Evolutionary conservation across 2,113 vertebrate genomes (phyloP).

Genomic region (Boleophthalmus pectinirostris): DNA sequence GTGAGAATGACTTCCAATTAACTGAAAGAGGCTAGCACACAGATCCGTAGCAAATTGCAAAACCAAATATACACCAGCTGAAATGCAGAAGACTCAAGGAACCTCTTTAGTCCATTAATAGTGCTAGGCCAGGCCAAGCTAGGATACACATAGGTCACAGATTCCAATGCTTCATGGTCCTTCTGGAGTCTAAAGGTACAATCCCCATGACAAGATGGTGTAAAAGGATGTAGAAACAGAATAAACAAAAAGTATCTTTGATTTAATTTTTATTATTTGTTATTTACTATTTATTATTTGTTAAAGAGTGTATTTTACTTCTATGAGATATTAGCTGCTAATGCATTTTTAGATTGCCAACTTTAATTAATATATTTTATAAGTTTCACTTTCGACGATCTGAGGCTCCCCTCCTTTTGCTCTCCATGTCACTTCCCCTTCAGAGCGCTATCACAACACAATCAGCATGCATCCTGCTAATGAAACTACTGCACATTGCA

Average conservation of each 20-base stretch:
- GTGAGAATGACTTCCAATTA: slow-evolving; percentile 38
- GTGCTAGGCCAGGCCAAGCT: slow-evolving; percentile 10
- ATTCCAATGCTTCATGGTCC: slow-evolving; percentile 50
- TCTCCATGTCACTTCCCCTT: too few relatives aligned
- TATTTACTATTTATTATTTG: not conserved
- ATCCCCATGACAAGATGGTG: slow-evolving; percentile 62
- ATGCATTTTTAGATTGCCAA: too few relatives aligned
- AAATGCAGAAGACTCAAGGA: slow-evolving; percentile 23
- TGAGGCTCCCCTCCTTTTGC: too few relatives aligned
- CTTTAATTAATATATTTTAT: too few relatives aligned
- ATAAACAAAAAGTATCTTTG: slow-evolving; percentile 22
- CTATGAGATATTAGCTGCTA: too few relatives aligned
- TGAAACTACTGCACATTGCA: too few relatives aligned
- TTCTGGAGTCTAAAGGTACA: slow-evolving; percentile 48
- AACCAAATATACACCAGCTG: slow-evolving; percentile 25
- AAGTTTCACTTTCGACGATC: too few relatives aligned
- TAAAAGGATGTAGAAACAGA: slow-evolving; percentile 42
- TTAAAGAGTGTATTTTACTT: not conserved
- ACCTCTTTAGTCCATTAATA: slow-evolving; percentile 16
- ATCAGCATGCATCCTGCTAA: too few relatives aligned
- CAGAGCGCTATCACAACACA: too few relatives aligned
- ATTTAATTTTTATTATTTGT: too few relatives aligned
- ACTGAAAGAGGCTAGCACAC: slow-evolving; percentile 15
- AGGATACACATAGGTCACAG: slow-evolving; percentile 29
- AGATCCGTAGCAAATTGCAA: slow-evolving; percentile 8